These are phyloP conservation scores for Eupithecia insigniata DNA, from an alignment of 2,888 invertebrate species.

Conservation along the genomic window DNA sequence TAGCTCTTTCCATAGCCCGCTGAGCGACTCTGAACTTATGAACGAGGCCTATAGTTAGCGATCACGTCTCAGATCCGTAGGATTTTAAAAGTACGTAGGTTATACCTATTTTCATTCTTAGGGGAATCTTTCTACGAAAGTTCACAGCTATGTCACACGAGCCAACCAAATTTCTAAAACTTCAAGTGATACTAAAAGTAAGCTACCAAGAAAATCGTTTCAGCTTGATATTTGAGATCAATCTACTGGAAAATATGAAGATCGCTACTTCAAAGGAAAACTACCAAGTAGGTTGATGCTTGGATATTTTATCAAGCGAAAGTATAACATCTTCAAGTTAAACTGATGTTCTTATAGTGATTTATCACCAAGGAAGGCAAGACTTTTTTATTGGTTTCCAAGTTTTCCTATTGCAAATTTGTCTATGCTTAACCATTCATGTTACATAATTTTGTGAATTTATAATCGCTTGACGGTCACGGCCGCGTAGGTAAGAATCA, in stretches of 20 bases:
- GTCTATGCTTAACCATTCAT: no score
- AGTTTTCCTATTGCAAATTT: neutral
- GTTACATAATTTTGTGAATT: no score
- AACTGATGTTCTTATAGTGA: neutral
- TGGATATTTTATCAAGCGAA: conserved; percentile 16
- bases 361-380: neutral
- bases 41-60: no score
- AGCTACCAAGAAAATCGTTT: conserved; percentile 16
- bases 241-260: conserved; percentile 32
- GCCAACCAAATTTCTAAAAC: neutral
- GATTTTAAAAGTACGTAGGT: neutral
- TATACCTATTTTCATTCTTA: no score
- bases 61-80: no score
- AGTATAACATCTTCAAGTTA: conserved; percentile 8
- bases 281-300: conserved; percentile 15
- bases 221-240: conserved; percentile 24
- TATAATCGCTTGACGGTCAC: no score
- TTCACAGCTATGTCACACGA: neutral
- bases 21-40: no score
- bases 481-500: no score
- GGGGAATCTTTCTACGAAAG: neutral
- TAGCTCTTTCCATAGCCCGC: no score
- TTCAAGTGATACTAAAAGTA: conserved; percentile 10
- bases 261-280: conserved; percentile 23
- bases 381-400: neutral